A percentile compares a stretch with the other conserved stretches of the same genome.
Conservation (phyloP, 2,888 invertebrate species). For the Biston stratarius region DNA sequence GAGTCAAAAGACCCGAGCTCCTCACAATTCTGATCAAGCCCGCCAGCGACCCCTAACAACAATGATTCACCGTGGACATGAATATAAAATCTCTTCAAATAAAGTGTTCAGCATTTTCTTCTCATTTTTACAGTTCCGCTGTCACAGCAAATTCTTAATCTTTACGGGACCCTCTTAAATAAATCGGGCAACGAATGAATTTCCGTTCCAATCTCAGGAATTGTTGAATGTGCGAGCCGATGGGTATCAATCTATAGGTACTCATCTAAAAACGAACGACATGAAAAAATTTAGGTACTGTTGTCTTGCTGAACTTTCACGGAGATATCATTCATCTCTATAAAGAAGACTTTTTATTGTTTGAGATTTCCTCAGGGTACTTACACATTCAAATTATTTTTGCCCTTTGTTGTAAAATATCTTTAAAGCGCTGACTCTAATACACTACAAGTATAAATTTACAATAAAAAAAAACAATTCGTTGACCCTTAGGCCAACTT, state of each 20-base stretch:
- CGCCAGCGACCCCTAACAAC: constrained; percentile 7
- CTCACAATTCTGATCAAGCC: constrained; percentile 3
- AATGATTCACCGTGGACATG: constrained; percentile 48
- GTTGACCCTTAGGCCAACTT: too few relatives aligned
- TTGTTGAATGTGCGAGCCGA: constrained; percentile 47
- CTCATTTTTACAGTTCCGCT: constrained; percentile 42
- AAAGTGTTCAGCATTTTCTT: constrained; percentile 33
- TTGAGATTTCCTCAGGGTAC: background rate
- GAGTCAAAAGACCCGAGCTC: background rate
- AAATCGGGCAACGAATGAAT: constrained; percentile 48
- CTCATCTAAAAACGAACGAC: constrained; percentile 43
- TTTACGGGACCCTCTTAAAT: constrained; percentile 50
- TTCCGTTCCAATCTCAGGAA: constrained; percentile 44
- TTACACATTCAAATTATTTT: background rate
- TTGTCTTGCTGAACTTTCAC: constrained; percentile 36
- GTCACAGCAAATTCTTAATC: constrained; percentile 49
- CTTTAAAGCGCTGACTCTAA: too few relatives aligned
- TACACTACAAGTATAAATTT: too few relatives aligned
- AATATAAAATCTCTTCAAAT: constrained; percentile 47
- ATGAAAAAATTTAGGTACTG: constrained; percentile 27
- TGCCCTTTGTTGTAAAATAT: background rate
- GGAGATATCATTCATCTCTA: constrained; percentile 16
- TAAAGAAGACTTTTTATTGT: background rate
- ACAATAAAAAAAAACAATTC: too few relatives aligned
- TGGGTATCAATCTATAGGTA: constrained; percentile 42